Base-by-base conservation (phyloP, 2,113 vertebrate genomes). In the Chrysochloris asiatica region DNA sequence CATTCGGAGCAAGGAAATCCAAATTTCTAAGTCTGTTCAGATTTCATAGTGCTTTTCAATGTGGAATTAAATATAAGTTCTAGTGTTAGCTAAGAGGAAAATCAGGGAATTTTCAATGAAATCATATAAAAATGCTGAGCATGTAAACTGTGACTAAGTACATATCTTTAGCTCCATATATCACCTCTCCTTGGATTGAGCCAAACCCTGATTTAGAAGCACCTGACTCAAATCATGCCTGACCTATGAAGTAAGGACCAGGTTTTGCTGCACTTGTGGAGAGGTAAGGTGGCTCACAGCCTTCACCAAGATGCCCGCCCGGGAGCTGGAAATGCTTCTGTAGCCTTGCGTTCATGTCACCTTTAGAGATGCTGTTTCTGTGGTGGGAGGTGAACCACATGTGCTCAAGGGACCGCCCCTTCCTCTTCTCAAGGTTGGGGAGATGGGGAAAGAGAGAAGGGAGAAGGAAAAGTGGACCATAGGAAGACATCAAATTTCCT, bases 341-440 rank as follows among this genome's bases (percentile, higher is more conserved):
- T 2, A 30, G 9, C 3, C 19, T 28, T 54, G 19, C 10, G 33
- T 47, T 21, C 38, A 26, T 0, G 43, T 43, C 73, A 22, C 8
- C n/a, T 73, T 43, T 16, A 81, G 28, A 48, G 45, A 56, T 0
- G 1, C 8, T 5, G 41, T 43, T 84, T 26, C 69, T 1, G 11
- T 5, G 30, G 19, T 10, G 28, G 6, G 14, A 48, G 61, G 16
- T 22, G 13, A 19, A n/a, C 0, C 0, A 65, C n/a, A 12, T 22
- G 17, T 17, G 6, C 14, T 43, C n/a, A 45, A 0, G 0, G 50
- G 36, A 38, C 5, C 11, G 36, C 28, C 17, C 6, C 28, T n/a
- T 65, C 26, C 22, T 78, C 33, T 59, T 12, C 76, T 85, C 71
- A 2, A 16, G 28, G 33, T 43, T 19, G 83, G 71, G 33, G 41